phyloP scores from a whole-genome alignment of 2,888 invertebrate species.

The Rhorus exstirpatorius region DNA sequence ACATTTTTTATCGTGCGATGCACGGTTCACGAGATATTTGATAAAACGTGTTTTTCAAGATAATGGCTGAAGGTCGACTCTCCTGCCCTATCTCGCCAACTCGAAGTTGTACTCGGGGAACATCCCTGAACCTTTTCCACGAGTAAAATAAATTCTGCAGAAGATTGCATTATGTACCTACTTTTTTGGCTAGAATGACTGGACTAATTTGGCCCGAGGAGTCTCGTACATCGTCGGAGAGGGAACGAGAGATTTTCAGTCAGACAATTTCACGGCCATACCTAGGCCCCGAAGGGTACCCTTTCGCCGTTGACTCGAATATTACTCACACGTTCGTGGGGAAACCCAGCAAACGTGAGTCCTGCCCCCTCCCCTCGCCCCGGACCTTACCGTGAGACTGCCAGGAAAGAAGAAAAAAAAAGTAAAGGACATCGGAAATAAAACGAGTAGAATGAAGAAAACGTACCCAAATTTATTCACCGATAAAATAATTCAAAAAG shows the following conservation, averaged over 20 bases:
- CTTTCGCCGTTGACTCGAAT: slow-evolving; percentile 19
- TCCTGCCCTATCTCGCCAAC: too few relatives aligned
- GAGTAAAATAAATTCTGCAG: too few relatives aligned
- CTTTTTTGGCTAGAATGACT: too few relatives aligned
- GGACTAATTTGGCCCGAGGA: too few relatives aligned
- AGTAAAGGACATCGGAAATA: slow-evolving; percentile 23
- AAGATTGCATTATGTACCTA: too few relatives aligned
- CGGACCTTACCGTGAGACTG: slow-evolving; percentile 37
- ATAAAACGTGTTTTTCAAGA: too few relatives aligned
- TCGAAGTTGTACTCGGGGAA: background rate
- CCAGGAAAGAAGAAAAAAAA: background rate
- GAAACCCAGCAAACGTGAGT: background rate
- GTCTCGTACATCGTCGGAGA: background rate
- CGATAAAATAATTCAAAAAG: slow-evolving; percentile 72
- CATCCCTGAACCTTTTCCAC: too few relatives aligned
- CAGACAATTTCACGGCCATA: slow-evolving; percentile 59
- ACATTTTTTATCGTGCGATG: too few relatives aligned
- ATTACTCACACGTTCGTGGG: background rate
- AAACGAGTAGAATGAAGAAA: slow-evolving; percentile 37
- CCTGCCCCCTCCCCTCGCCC: too few relatives aligned
- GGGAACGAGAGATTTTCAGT: slow-evolving; percentile 46
- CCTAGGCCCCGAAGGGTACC: slow-evolving; percentile 47
- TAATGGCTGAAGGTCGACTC: too few relatives aligned
- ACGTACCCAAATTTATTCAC: slow-evolving; percentile 68
- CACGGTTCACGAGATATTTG: too few relatives aligned